Evolutionary conservation across 2,888 invertebrate species (phyloP).

Genomic region (Pollenia griseotomentosa): DNA sequence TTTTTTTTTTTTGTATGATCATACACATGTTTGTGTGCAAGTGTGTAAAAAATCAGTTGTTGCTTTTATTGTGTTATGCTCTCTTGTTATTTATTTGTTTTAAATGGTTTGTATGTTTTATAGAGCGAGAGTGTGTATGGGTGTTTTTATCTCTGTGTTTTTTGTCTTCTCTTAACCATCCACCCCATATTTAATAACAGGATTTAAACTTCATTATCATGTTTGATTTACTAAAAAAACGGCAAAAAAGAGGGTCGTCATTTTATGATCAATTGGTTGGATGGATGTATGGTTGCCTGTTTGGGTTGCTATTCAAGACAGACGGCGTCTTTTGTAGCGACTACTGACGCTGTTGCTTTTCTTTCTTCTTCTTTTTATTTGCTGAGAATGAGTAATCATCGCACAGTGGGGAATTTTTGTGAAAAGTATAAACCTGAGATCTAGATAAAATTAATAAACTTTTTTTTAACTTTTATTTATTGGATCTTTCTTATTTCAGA

Average conservation of each 20-base stretch:
- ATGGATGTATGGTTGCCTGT: conserved; percentile 34
- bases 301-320: conserved; percentile 40
- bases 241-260: conserved; percentile 59
- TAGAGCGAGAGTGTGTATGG: neutral
- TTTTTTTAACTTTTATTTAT: too few species aligned
- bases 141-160: neutral
- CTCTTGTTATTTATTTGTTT: conserved; percentile 7
- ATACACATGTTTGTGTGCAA: neutral
- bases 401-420: neutral
- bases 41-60: conserved; percentile 46
- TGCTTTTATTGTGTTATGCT: conserved; percentile 29
- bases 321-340: conserved; percentile 55
- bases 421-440: too few species aligned
- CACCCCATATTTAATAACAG: conserved; percentile 71
- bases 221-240: conserved; percentile 31
- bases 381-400: conserved; percentile 56
- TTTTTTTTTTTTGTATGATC: neutral
- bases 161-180: conserved; percentile 52
- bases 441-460: too few species aligned
- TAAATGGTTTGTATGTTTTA: neutral
- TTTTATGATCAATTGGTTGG: conserved; percentile 54
- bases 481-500: too few species aligned
- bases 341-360: conserved; percentile 44
- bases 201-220: conserved; percentile 70
- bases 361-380: conserved; percentile 33